These are phyloP conservation scores for Macrosoma leucophasiata DNA, from an alignment of 2,888 invertebrate genomes.

Conservation along the genomic window DNA sequence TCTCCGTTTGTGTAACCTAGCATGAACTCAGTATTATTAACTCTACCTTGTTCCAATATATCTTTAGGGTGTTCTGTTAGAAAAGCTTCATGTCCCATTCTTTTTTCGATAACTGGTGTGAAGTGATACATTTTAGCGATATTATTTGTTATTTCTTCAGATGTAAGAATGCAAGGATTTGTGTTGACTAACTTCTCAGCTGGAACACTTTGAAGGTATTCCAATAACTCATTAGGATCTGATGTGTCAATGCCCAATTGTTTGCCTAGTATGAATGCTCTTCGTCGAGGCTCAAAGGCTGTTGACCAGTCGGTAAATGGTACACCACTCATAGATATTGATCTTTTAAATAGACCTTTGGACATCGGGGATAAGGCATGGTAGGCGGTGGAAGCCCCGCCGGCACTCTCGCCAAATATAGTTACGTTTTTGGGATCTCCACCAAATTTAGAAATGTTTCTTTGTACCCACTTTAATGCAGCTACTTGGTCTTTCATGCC, in stretches of 20 bases:
- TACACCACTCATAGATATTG: slow-evolving; percentile 81
- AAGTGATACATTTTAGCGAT: slow-evolving; percentile 38
- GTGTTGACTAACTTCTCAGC: slow-evolving; percentile 27
- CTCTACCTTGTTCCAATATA: slow-evolving; percentile 25
- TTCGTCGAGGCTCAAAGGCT: slow-evolving; percentile 58
- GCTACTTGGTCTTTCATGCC: slow-evolving; percentile 49
- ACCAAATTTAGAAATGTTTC: slow-evolving; percentile 39
- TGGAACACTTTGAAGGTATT: slow-evolving; percentile 32
- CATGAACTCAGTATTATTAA: slow-evolving; percentile 77
- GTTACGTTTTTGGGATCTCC: slow-evolving; percentile 43
- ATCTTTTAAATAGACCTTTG: slow-evolving; percentile 41
- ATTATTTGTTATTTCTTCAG: slow-evolving; percentile 32
- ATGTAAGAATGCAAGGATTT: slow-evolving; percentile 31
- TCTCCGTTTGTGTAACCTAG: slow-evolving; percentile 82
- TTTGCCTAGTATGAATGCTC: slow-evolving; percentile 36
- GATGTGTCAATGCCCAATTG: slow-evolving; percentile 34
- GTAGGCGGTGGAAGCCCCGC: slow-evolving; percentile 33
- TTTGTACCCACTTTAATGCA: slow-evolving; percentile 41
- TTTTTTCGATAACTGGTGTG: slow-evolving; percentile 43
- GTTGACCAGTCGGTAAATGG: slow-evolving; percentile 75
- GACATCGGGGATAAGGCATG: slow-evolving; percentile 46
- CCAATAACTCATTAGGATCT: slow-evolving; percentile 31
- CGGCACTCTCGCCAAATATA: slow-evolving; percentile 48
- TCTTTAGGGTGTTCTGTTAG: slow-evolving; percentile 33
- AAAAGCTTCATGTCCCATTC: slow-evolving; percentile 37